Percentiles rank a stretch among this genome's conserved stretches.
Conservation (phyloP, 1,140 invertebrate species). For the Pygmarrhopalites habei region DNA sequence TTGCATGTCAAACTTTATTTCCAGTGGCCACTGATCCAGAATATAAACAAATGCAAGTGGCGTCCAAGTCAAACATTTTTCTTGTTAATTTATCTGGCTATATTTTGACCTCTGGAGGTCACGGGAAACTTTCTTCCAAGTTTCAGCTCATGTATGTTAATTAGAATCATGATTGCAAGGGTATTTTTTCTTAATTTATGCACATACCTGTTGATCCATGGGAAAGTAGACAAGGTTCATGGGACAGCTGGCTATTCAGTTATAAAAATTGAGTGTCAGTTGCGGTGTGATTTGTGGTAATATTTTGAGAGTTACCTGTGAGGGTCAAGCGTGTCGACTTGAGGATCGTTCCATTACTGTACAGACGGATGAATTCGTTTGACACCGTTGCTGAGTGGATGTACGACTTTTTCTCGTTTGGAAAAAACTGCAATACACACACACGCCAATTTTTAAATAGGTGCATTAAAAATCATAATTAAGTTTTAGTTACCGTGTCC, state of each 20-base stretch:
- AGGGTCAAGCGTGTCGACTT: slow-evolving; percentile 76
- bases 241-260: slow-evolving; percentile 82
- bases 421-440: slow-evolving; percentile 63
- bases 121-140: too few species aligned
- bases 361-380: slow-evolving; percentile 93
- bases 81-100: too few species aligned
- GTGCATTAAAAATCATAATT: background rate
- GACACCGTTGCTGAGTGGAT: slow-evolving; percentile 95
- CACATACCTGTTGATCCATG: slow-evolving; percentile 47
- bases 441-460: background rate
- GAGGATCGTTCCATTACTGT: slow-evolving; percentile 86
- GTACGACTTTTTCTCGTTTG: slow-evolving; percentile 96
- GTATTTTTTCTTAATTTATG: slow-evolving; percentile 22
- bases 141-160: too few species aligned
- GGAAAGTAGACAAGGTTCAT: slow-evolving; percentile 55
- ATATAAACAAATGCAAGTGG: too few species aligned
- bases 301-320: too few species aligned
- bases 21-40: too few species aligned
- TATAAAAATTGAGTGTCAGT: slow-evolving; percentile 82
- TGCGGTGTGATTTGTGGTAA: too few species aligned
- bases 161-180: too few species aligned
- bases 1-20: too few species aligned
- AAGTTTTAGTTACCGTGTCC: background rate
- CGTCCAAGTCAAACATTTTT: too few species aligned
- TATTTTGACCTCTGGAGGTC: too few species aligned